Evolutionary conservation across 2,888 invertebrate genomes (phyloP).

Genomic region (Aleiodes testaceus): DNA sequence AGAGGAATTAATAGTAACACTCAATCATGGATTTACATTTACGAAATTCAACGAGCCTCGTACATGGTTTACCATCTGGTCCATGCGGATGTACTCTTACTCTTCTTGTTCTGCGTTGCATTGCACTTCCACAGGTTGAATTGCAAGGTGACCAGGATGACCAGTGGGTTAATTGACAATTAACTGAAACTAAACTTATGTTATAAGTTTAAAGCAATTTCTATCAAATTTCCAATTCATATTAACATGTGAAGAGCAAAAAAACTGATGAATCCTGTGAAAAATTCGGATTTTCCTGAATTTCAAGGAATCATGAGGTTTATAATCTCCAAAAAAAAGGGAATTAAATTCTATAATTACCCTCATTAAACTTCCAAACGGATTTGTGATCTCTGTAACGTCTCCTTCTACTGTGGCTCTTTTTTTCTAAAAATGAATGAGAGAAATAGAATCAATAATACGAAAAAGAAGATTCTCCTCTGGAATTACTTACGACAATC

Average conservation of each 20-base stretch:
- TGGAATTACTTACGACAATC: slow-evolving; percentile 64
- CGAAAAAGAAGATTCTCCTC: too few relatives aligned
- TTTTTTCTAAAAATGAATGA: slow-evolving; percentile 21
- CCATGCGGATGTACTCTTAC: slow-evolving; percentile 72
- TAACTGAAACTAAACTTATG: slow-evolving; percentile 51
- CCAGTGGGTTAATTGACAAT: slow-evolving; percentile 77
- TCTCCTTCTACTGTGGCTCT: slow-evolving; percentile 41
- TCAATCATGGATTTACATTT: slow-evolving; percentile 55
- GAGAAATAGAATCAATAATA: neutral
- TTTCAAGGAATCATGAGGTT: too few relatives aligned
- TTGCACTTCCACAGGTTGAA: slow-evolving; percentile 87
- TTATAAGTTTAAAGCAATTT: neutral
- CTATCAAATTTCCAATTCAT: neutral
- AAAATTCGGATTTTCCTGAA: too few relatives aligned
- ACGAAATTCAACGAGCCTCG: slow-evolving; percentile 64
- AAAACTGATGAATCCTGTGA: too few relatives aligned
- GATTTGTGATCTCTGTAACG: slow-evolving; percentile 47
- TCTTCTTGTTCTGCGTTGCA: slow-evolving; percentile 82
- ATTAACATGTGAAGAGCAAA: neutral
- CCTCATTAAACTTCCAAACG: slow-evolving; percentile 11
- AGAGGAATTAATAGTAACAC: slow-evolving; percentile 40
- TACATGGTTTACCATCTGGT: slow-evolving; percentile 67
- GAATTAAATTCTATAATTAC: slow-evolving; percentile 36
- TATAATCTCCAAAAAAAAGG: too few relatives aligned
- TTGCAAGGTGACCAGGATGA: slow-evolving; percentile 90